Percentiles rank a stretch among this genome's conserved stretches.
Evolutionary conservation across 2,888 invertebrate genomes (phyloP).

Genomic region (Drosophila borborema): DNA sequence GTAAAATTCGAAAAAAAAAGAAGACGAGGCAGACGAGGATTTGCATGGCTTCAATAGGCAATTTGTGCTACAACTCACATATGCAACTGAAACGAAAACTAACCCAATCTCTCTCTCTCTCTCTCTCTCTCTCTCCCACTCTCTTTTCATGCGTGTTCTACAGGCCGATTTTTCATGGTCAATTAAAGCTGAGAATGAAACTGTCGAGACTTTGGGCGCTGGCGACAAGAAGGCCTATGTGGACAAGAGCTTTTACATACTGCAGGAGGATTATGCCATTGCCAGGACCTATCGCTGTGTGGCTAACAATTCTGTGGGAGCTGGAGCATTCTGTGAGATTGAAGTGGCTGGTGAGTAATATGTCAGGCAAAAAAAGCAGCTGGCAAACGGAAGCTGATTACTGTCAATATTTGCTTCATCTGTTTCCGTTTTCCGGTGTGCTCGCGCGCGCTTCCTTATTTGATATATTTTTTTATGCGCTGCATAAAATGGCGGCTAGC

Average conservation of each 20-base stretch:
- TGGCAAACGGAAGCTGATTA: conserved; percentile 76
- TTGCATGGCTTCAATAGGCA: conserved; percentile 10
- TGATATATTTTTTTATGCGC: conserved; percentile 23
- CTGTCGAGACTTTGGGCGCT: conserved; percentile 87
- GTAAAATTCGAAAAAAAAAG: conserved; percentile 10
- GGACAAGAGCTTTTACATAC: conserved; percentile 87
- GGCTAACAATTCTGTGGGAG: conserved; percentile 93
- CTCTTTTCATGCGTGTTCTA: conserved; percentile 26
- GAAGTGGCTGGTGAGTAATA: conserved; percentile 88
- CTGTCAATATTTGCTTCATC: conserved; percentile 81
- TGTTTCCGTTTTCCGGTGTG: conserved; percentile 60
- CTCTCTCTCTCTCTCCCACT: conserved; percentile 9
- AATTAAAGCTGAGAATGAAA: conserved; percentile 93
- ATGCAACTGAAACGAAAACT: conserved; percentile 1
- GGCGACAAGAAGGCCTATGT: conserved; percentile 73
- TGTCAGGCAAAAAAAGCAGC: conserved; percentile 10
- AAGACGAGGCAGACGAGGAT: conserved; percentile 4
- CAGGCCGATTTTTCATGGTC: conserved; percentile 92
- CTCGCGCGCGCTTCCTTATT: background rate
- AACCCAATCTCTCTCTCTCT: conserved; percentile 11
- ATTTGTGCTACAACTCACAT: conserved; percentile 8
- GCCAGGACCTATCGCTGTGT: conserved; percentile 93
- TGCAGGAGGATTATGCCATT: conserved; percentile 88
- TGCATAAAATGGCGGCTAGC: conserved; percentile 51
- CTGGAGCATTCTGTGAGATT: conserved; percentile 88